phyloP scores from a whole-genome alignment of 2,113 vertebrate genomes.

The Ictidomys tridecemlineatus region DNA sequence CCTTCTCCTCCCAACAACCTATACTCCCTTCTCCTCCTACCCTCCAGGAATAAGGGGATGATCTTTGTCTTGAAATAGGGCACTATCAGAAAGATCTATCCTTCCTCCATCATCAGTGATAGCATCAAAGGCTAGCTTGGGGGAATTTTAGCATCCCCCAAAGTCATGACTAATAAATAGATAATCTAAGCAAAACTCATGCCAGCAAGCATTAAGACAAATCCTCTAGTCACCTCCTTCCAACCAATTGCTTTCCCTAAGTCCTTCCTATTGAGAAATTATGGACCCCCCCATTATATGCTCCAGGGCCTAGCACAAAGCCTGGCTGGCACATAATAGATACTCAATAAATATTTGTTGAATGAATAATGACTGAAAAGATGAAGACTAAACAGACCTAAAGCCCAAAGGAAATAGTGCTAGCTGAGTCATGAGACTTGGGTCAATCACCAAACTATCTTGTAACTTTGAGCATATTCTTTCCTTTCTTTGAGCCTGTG shows the following conservation, averaged over 20 bases:
- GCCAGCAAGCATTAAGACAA: slow-evolving; percentile 49
- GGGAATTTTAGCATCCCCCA: slow-evolving; percentile 41
- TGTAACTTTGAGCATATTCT: not conserved
- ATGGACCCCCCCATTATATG: slow-evolving; percentile 11
- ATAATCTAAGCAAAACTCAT: slow-evolving; percentile 68
- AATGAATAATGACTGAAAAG: slow-evolving; percentile 65
- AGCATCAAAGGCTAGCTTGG: slow-evolving; percentile 54
- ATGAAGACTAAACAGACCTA: slow-evolving; percentile 52
- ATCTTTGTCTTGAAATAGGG: slow-evolving; percentile 50
- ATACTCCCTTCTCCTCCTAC: not conserved
- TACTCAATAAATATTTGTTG: slow-evolving; percentile 68
- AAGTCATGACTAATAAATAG: slow-evolving; percentile 62
- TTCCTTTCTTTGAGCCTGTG: slow-evolving; percentile 27
- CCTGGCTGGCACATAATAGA: slow-evolving; percentile 11
- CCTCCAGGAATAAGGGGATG: not conserved
- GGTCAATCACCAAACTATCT: not conserved
- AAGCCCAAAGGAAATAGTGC: slow-evolving; percentile 32
- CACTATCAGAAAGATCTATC: not conserved
- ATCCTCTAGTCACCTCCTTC: slow-evolving; percentile 57
- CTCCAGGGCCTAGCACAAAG: slow-evolving; percentile 20
- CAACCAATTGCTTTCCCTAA: slow-evolving; percentile 66
- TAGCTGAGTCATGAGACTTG: slow-evolving; percentile 41
- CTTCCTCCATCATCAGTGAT: slow-evolving; percentile 25
- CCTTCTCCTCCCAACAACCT: slow-evolving; percentile 2
- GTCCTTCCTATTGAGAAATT: slow-evolving; percentile 61